Evolutionary conservation across 2,888 invertebrate species (phyloP).

Genomic region (Reticulitermes lucifugus): DNA sequence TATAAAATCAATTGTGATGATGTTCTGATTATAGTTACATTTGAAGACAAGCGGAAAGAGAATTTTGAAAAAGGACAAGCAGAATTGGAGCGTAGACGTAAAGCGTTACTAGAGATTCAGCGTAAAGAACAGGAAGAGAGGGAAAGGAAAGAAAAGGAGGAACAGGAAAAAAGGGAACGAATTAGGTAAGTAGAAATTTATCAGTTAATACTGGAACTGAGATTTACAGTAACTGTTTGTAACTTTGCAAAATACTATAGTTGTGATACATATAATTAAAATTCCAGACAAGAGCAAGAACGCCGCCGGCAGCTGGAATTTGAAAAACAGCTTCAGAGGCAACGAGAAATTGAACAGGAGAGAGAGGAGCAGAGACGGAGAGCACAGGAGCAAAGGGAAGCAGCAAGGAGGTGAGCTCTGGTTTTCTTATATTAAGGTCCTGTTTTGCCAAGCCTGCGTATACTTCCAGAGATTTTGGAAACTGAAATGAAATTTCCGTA

Average conservation of each 20-base stretch:
- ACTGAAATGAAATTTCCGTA: no score
- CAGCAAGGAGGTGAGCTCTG: conserved; percentile 73
- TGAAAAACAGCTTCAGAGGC: conserved; percentile 82
- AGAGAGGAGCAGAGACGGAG: conserved; percentile 83
- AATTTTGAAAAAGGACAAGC: conserved; percentile 99
- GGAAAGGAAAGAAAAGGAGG: conserved; percentile 92
- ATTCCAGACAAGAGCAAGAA: conserved; percentile 71
- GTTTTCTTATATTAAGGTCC: neutral
- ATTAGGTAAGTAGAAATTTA: conserved; percentile 66
- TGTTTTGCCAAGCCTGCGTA: neutral
- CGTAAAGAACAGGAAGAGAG: conserved; percentile 93
- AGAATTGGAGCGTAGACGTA: conserved; percentile 91
- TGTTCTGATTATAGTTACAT: conserved; percentile 66
- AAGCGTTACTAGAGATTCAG: conserved; percentile 89
- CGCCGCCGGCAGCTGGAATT: conserved; percentile 89
- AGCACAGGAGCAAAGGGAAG: conserved; percentile 82
- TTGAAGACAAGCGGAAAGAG: conserved; percentile 96
- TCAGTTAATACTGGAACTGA: neutral
- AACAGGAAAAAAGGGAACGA: conserved; percentile 87
- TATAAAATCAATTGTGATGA: neutral
- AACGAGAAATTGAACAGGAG: conserved; percentile 79
- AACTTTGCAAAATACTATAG: neutral
- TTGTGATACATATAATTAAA: no score
- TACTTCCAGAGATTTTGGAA: neutral
- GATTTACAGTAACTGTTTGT: neutral